Base-by-base conservation (phyloP, 2,888 invertebrate genomes). In the Drosophila anomalata region DNA sequence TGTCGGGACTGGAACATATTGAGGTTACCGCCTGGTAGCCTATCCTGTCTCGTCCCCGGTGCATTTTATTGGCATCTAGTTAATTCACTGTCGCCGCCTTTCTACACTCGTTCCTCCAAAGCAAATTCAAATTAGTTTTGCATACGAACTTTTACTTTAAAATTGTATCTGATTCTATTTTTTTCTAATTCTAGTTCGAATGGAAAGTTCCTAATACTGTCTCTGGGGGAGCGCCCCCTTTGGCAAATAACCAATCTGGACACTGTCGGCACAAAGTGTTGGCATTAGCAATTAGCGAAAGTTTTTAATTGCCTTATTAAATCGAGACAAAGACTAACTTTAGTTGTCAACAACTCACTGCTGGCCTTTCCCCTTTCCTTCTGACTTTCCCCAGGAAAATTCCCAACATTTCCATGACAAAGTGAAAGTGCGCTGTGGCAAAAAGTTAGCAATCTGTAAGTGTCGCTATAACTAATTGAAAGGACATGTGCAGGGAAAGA, bases 251-350 rank as follows among this genome's bases (percentile, higher is more conserved):
- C 24, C 31, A 48, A 58, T 33, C 56, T 56, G 55, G 59, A 54
- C 54, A 26, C 17, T 17, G 17, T 2, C 44, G 6, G 29, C 22
- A 17, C 60, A 14, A 59, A 60, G 48, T 67, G 79, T 77, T 74
- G 76, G 65, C 71, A 41, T 61, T 76, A 57, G 73, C 75, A 87
- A 78, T 78, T 87, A 84, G 79, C 77, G 36, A 82, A 82, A 88
- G 76, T 84, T 88, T 87, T 81, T 86, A 88, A 88, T 89, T 84
- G 77, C 86, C 75, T 77, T 76, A 88, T 81, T 78, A 84, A 86
- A 84, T 78, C 72, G 61, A 66, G 22, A 77, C 67, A 77, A 75
- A 56, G 75, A 55, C 60, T 66, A 75, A 73, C 52, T 74, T 74
- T 6, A 48, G 42, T 39, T 57, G 20, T 51, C 65, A n/a, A 20